Evolutionary conservation across 2,797 vertebrate genomes (phyloP).

Genomic region (Galagoides demidoff): DNA sequence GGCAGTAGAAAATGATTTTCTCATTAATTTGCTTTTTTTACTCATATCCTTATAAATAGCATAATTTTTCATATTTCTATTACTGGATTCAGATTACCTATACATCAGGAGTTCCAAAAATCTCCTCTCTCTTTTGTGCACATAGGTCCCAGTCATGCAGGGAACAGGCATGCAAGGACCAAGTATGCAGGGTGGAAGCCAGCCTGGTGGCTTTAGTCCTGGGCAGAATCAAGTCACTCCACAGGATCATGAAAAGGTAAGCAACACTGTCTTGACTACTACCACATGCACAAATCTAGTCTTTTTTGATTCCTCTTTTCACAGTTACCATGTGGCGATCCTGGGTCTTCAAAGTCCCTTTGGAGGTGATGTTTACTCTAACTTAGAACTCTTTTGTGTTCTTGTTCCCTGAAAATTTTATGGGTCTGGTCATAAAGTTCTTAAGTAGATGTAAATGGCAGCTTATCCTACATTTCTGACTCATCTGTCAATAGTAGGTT

Average conservation of each 20-base stretch:
- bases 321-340: constrained; percentile 19
- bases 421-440: constrained; percentile 46
- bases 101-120: constrained; percentile 45
- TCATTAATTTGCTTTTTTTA: constrained; percentile 42
- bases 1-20: constrained; percentile 49
- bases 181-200: constrained; percentile 88
- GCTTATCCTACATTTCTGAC: constrained; percentile 44
- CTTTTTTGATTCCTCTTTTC: constrained; percentile 59
- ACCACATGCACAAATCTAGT: constrained; percentile 17
- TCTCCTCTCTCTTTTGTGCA: constrained; percentile 35
- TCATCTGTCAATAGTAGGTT: constrained; percentile 4
- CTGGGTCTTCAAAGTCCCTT: constrained; percentile 59
- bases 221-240: constrained; percentile 96
- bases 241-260: constrained; percentile 98
- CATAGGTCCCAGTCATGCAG: constrained; percentile 87
- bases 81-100: constrained; percentile 5
- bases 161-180: constrained; percentile 90
- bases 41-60: neutral
- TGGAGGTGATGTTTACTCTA: constrained; percentile 56
- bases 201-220: constrained; percentile 95
- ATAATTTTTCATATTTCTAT: constrained; percentile 13
- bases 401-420: constrained; percentile 59
- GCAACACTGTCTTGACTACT: constrained; percentile 18
- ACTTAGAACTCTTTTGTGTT: constrained; percentile 46
- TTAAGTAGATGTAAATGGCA: constrained; percentile 36